Evolutionary conservation across 2,797 vertebrate species (phyloP).

Genomic region (Anas bernieri): DNA sequence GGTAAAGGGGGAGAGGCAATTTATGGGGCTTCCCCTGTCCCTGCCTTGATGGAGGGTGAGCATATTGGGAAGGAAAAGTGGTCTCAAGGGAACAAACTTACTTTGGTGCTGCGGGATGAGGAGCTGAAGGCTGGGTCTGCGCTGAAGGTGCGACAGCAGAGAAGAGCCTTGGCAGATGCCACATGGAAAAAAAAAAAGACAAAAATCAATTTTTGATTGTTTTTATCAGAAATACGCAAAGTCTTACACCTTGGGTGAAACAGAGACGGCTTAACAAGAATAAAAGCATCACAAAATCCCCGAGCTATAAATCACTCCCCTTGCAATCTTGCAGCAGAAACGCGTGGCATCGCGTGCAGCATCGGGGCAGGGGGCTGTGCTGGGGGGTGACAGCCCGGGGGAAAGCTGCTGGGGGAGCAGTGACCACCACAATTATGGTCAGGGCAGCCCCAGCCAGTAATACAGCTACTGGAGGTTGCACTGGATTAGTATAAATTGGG

Average conservation of each 20-base stretch:
- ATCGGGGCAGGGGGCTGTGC: accelerated
- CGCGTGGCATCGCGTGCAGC: background rate
- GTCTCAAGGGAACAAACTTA: background rate
- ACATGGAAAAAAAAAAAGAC: background rate
- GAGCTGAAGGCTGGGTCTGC: background rate
- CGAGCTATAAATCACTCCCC: slow-evolving; percentile 36
- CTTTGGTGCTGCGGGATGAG: background rate
- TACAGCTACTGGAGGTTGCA: background rate
- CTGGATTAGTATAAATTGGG: background rate
- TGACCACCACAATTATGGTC: background rate
- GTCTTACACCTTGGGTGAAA: slow-evolving; percentile 9
- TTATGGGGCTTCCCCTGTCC: accelerated
- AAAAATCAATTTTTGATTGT: background rate
- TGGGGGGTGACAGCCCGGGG: background rate
- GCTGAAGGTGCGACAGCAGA: background rate
- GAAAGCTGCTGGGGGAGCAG: background rate
- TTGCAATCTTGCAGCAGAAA: background rate
- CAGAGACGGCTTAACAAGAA: slow-evolving; percentile 32
- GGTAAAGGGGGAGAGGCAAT: background rate
- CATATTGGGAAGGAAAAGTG: background rate
- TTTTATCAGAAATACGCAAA: background rate
- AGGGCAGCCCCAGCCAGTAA: background rate
- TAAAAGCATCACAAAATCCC: slow-evolving; percentile 23
- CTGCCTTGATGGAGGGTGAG: background rate
- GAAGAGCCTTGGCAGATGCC: background rate